These are phyloP conservation scores for Eospalax fontanierii DNA, from an alignment of 2,797 vertebrate species.

Conservation along the genomic window DNA sequence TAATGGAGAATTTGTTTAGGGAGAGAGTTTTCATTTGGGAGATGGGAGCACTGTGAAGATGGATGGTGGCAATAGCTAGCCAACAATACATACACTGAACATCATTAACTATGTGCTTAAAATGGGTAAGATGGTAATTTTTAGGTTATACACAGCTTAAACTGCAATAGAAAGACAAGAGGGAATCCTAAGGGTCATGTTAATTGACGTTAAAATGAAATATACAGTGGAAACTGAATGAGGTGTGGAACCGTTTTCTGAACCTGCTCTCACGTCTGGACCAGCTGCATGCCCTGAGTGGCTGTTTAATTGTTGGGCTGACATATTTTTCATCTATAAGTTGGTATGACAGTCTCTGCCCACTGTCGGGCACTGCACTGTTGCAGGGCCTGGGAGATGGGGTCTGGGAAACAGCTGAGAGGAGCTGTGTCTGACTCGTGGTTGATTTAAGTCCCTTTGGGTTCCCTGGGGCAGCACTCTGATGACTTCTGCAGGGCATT, in stretches of 20 bases:
- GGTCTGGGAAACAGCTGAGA: not conserved
- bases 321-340: not conserved
- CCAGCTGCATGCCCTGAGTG: not conserved
- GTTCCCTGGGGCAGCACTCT: not conserved
- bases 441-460: accelerated
- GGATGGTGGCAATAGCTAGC: not conserved
- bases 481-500: not conserved
- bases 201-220: not conserved
- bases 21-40: not conserved
- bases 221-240: not conserved
- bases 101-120: not conserved
- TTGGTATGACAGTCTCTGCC: not conserved
- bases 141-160: not conserved
- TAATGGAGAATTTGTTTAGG: not conserved
- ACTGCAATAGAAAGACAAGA: not conserved
- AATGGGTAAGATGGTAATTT: not conserved
- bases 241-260: too few species aligned
- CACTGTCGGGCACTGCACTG: not conserved
- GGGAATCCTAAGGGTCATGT: not conserved
- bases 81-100: not conserved
- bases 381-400: not conserved
- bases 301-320: not conserved
- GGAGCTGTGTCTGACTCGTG: too few species aligned
- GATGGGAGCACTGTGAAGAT: not conserved
- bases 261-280: not conserved